Evolutionary conservation across 1,140 invertebrate species (phyloP).

Genomic region (Lithobius niger): DNA sequence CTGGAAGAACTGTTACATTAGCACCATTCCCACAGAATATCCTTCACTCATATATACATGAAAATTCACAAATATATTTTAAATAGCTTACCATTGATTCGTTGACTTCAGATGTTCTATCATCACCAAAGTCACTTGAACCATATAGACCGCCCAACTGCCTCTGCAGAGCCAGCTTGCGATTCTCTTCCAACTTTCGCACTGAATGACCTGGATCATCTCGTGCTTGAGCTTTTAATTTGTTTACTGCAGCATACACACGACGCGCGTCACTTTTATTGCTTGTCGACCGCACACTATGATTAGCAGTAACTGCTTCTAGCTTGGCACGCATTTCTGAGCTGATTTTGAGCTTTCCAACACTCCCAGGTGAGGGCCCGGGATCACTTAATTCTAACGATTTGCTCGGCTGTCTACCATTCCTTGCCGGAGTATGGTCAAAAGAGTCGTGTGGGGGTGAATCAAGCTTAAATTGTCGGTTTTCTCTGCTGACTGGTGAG

Average conservation of each 20-base stretch:
- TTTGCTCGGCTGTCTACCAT: constrained; percentile 10
- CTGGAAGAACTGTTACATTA: too few relatives aligned
- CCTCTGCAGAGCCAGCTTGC: constrained; percentile 67
- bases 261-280: constrained; percentile 12
- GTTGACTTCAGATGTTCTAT: not conserved
- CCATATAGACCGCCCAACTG: constrained; percentile 47
- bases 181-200: constrained; percentile 63
- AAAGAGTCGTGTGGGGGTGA: not conserved
- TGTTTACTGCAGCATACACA: constrained; percentile 12
- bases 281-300: constrained; percentile 49
- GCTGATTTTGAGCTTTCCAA: constrained; percentile 79
- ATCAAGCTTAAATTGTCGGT: too few relatives aligned
- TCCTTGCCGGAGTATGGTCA: not conserved
- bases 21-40: too few relatives aligned
- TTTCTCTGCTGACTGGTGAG: too few relatives aligned
- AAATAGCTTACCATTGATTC: not conserved
- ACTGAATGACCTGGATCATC: constrained; percentile 41
- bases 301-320: constrained; percentile 74
- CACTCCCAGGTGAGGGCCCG: constrained; percentile 63
- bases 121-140: constrained; percentile 1
- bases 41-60: not conserved
- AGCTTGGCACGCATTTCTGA: constrained; percentile 81
- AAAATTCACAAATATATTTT: not conserved
- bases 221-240: constrained; percentile 38
- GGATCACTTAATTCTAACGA: constrained; percentile 59